These are phyloP conservation scores for Hyperopisus bebe DNA, from an alignment of 2,113 vertebrate genomes.

Conservation along the genomic window DNA sequence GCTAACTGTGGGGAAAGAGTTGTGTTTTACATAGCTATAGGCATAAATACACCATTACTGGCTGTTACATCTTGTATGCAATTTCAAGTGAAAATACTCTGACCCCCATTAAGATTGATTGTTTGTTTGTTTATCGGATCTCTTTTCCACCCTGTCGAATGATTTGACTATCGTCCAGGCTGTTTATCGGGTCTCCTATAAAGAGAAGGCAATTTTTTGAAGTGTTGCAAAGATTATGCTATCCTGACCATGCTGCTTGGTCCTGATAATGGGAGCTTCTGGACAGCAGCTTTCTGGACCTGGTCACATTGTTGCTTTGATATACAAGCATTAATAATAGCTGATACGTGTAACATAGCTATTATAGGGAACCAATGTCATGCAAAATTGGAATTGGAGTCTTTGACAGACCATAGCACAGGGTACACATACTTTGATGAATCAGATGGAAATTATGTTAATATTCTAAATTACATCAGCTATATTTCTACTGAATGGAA, in stretches of 20 bases:
- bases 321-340: not conserved
- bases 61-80: not conserved
- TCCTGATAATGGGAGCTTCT: not conserved
- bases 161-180: not conserved
- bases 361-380: not conserved
- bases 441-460: not conserved
- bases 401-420: not conserved
- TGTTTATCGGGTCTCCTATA: not conserved
- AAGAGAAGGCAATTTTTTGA: not conserved
- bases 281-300: not conserved
- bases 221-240: not conserved
- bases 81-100: not conserved
- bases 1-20: not conserved
- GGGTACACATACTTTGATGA: not conserved
- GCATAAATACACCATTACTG: not conserved
- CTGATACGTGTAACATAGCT: not conserved
- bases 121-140: not conserved
- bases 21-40: not conserved
- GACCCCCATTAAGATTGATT: not conserved
- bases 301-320: not conserved
- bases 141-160: not conserved
- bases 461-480: conserved; percentile 9
- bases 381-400: not conserved
- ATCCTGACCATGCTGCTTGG: not conserved
- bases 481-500: conserved; percentile 8